Evolutionary conservation across 2,797 vertebrate genomes (phyloP), one percentile per base, ranked within the genome.

Genomic region (Sarcoramphus papa): DNA sequence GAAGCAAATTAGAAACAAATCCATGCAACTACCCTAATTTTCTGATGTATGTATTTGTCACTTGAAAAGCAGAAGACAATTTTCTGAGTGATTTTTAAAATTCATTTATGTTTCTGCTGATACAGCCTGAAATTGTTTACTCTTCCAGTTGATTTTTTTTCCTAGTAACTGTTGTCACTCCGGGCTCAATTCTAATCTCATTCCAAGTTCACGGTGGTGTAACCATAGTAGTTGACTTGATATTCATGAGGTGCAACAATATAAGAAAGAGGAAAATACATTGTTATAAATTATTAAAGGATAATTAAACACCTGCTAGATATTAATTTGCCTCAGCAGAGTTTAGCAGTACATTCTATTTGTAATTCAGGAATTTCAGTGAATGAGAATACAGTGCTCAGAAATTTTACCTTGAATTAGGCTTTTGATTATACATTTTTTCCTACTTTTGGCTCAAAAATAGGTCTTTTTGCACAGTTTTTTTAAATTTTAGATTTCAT

Each of bases 201-300:
- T 88, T 82, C 43, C 33, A 57, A 47, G 45, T 87, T 91, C 62
- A 43, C 15, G 8, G 25, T 90, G 33, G 30, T 86, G 53, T 80
- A 88, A 68, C 79, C 2, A 1, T 77, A 89, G 62, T 82, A 73
- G 69, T 40, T 84, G 50, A 76, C 93, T 90, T 65, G 35, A 78
- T 95, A 88, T 82, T 90, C 60, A 53, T 92, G 74, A 92, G 21
- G n/a, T 76, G 73, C 60, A 86, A 53, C 48, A 94, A 48, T 28
- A n/a, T 67, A 77, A 85, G 73, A 57, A 93, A 81, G 45, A 75
- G 37, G 31, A 69, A 91, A 93, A 90, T 60, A 75, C 8, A 62
- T 78, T 75, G 20, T 65, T 90, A 62, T 81, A 53, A 90, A 84
- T 95, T 93, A 86, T 84, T 93, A 86, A 94, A 80, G 33, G 20